Evolutionary conservation across 92 coral and sea anemone genomes (phyloP), one percentile per base, ranked within the genome.

Genomic region (Metridium senile): DNA sequence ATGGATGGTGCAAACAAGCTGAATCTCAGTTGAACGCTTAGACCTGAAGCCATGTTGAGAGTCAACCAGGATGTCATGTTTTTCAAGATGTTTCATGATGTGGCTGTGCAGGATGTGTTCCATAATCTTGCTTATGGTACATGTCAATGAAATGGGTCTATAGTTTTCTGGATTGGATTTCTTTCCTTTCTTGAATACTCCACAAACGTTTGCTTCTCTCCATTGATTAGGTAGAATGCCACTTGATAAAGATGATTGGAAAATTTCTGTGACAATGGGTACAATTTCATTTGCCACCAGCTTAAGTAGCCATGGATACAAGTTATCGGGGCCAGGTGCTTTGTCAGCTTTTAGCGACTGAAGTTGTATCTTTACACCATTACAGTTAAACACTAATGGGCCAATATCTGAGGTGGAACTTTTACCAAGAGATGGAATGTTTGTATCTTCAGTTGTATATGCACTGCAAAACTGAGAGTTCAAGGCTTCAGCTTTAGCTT

Each of bases 1-100:
- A 31, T 86, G 83, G 19, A 79, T 74, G 7, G 80, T 73, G 19
- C 26, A 19, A 21, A 88, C 74, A 29, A 88, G 74, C 71, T 88
- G 93, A 0, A 82, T 84, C 33, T 46, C 68, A 0, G 83, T 68
- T 0, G 84, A 88, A 33, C 81, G 72, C 76, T 80, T 80, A 21
- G 86, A 80, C 25, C 92, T 33, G 64, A 87, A 87, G 19, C 88
- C 88, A 61, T 87, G 92, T 33, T 88, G 87, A 8, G 34, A 26
- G 76, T 86, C 91, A 21, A 81, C 70, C 16, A 78, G 79, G 26
- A 88, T 79, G n/a, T 47, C 34, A 52, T 78, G 39, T 26, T 47
- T 21, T 53, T 84, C 84, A 16, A 84, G 76, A 33, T 79, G 81
- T 56, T 82, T 76, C 84, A 87, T 87, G 22, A 82, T 33, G 62